phyloP scores from a whole-genome alignment of 1,140 invertebrate genomes.

The Drosophila sp. region DNA sequence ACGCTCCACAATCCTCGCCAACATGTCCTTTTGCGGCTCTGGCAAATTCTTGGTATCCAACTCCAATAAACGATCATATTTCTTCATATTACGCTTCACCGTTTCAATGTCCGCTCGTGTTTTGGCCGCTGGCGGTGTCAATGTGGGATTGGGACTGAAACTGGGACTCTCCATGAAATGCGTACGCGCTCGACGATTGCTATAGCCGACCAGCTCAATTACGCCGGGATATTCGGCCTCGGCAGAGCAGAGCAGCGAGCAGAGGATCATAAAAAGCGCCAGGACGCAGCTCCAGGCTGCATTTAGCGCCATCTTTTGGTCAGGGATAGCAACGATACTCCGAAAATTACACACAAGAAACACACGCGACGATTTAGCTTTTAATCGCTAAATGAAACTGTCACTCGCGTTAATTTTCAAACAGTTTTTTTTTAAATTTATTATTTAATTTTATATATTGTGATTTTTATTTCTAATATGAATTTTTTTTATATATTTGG shows the following conservation, averaged over 20 bases:
- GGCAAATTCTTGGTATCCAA: slow-evolving; percentile 81
- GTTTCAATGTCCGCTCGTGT: slow-evolving; percentile 80
- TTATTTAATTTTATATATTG: slow-evolving; percentile 16
- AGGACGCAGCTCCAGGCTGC: slow-evolving; percentile 67
- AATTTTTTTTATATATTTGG: slow-evolving; percentile 43
- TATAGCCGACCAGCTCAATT: slow-evolving; percentile 81
- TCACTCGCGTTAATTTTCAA: slow-evolving; percentile 35
- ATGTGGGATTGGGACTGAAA: slow-evolving; percentile 39
- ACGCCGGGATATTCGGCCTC: slow-evolving; percentile 75
- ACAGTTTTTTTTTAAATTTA: slow-evolving; percentile 34
- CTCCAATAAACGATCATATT: slow-evolving; percentile 78
- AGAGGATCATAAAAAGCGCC: slow-evolving; percentile 46
- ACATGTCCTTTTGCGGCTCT: slow-evolving; percentile 83
- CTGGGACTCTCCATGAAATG: slow-evolving; percentile 65
- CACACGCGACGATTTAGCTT: slow-evolving; percentile 19
- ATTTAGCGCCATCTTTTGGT: slow-evolving; percentile 59
- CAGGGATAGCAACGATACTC: background rate
- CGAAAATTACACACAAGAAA: slow-evolving; percentile 1
- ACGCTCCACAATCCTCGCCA: slow-evolving; percentile 82
- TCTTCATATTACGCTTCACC: slow-evolving; percentile 79
- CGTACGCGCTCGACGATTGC: slow-evolving; percentile 78
- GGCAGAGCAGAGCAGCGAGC: slow-evolving; percentile 16
- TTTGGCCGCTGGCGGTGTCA: slow-evolving; percentile 64
- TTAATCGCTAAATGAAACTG: slow-evolving; percentile 16
- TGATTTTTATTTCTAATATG: too few relatives aligned